phyloP scores from a whole-genome alignment of 2,797 vertebrate genomes.

The Micropoecilia bifurca region DNA sequence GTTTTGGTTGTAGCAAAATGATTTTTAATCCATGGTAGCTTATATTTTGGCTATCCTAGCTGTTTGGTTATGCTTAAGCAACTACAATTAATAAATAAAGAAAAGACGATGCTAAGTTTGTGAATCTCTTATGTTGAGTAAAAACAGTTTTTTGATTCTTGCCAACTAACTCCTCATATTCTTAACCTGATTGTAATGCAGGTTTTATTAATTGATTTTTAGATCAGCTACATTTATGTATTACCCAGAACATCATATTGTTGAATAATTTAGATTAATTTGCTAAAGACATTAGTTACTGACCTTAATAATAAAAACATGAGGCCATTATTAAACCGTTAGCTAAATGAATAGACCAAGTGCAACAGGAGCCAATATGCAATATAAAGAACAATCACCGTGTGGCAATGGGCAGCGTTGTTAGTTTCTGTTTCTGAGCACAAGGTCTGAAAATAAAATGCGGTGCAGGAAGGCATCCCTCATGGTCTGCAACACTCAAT shows the following conservation, averaged over 20 bases:
- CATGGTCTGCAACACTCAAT: conserved; percentile 75
- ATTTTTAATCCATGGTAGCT: not conserved
- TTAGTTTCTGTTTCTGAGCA: conserved; percentile 2
- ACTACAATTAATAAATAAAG: not conserved
- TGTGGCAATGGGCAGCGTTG: not conserved
- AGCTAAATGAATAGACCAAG: not conserved
- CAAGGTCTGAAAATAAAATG: conserved; percentile 18
- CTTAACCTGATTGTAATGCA: not conserved
- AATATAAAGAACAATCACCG: not conserved
- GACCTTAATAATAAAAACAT: not conserved
- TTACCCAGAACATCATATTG: not conserved
- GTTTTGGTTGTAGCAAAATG: not conserved
- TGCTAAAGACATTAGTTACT: not conserved
- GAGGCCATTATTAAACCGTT: not conserved
- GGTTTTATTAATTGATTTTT: not conserved
- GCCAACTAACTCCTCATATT: not conserved
- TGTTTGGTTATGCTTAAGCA: not conserved
- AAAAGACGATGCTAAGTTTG: not conserved
- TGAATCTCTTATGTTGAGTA: not conserved
- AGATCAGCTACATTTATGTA: not conserved
- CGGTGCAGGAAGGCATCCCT: conserved; percentile 53
- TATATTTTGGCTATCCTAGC: not conserved
- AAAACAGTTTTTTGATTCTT: not conserved
- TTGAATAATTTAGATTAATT: not conserved
- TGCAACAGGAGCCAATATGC: not conserved